Evolutionary conservation across 1,140 invertebrate genomes (phyloP).

Genomic region (Ctenoplectra terminalis): DNA sequence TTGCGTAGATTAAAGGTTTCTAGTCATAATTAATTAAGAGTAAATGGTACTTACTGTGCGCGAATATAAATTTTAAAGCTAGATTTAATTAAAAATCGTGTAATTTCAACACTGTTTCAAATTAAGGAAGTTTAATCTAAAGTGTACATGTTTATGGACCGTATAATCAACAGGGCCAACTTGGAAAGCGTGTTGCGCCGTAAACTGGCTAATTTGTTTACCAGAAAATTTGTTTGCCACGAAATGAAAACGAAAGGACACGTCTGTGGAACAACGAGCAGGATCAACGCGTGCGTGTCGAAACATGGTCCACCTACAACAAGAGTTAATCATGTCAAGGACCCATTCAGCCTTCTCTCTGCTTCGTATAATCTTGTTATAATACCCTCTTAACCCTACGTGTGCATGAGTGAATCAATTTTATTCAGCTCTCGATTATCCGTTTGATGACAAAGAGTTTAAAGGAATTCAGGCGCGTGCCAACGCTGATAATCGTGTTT

Average conservation of each 20-base stretch:
- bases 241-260: conserved; percentile 41
- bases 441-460: conserved; percentile 25
- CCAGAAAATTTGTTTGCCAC: background rate
- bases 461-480: conserved; percentile 29
- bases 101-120: too few species aligned
- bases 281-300: conserved; percentile 53
- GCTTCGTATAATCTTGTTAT: conserved; percentile 38
- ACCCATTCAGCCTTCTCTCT: conserved; percentile 49
- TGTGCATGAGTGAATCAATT: conserved; percentile 38
- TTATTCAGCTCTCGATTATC: conserved; percentile 37
- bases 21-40: too few species aligned
- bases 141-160: background rate
- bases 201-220: background rate
- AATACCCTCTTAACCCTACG: conserved; percentile 61
- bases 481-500: conserved; percentile 10
- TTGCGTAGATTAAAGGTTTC: too few species aligned
- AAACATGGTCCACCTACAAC: conserved; percentile 69
- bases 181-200: background rate
- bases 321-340: conserved; percentile 69
- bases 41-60: too few species aligned
- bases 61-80: too few species aligned
- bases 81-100: background rate
- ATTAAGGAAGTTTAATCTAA: background rate
- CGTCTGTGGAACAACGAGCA: conserved; percentile 20
- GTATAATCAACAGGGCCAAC: background rate